Conservation (phyloP, 2,888 invertebrate genomes). For the Cynaeus angustus region DNA sequence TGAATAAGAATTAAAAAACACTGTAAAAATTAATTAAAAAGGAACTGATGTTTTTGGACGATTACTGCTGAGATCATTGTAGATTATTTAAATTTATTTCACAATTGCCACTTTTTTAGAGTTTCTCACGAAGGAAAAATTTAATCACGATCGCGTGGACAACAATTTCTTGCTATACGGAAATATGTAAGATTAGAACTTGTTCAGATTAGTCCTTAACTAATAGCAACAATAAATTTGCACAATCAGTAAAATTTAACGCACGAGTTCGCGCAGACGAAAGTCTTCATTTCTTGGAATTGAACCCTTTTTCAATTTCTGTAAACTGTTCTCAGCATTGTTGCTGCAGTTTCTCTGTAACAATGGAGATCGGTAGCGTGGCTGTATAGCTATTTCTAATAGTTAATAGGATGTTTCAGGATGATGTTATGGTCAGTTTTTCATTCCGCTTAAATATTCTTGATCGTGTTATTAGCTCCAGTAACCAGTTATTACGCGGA, state of each 20-base stretch:
- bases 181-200: not conserved
- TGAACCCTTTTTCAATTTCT: not conserved
- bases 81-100: conserved; percentile 1
- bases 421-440: conserved; percentile 8
- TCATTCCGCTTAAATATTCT: conserved; percentile 9
- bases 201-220: not conserved
- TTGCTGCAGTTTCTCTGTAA: no score
- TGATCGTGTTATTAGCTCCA: conserved; percentile 29
- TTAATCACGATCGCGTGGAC: not conserved
- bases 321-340: no score
- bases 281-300: conserved; percentile 11
- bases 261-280: conserved; percentile 25
- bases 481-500: conserved; percentile 27
- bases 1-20: conserved; percentile 1
- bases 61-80: not conserved
- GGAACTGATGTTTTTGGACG: not conserved
- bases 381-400: not conserved
- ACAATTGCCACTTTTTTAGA: not conserved
- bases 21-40: conserved; percentile 9
- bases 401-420: not conserved
- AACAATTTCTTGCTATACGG: not conserved
- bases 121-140: no score
- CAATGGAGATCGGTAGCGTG: not conserved
- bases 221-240: conserved; percentile 17
- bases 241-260: conserved; percentile 30